A percentile compares a stretch with the other conserved stretches of the same genome.
Conservation (phyloP, 2,888 invertebrate genomes). For the Andrena minutula region DNA sequence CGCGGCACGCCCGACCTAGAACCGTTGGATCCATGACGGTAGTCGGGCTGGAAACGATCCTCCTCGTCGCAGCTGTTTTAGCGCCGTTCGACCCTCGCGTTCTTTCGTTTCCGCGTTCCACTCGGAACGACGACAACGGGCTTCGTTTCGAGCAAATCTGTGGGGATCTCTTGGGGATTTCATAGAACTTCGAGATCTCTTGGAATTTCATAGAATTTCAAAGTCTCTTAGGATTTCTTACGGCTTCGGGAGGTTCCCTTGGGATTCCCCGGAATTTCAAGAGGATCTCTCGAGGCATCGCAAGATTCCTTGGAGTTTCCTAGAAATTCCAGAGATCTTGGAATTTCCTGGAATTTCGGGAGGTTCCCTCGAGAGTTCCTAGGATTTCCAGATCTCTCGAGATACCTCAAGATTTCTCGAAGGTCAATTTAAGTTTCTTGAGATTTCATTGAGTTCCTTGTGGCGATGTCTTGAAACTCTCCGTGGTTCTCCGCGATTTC, state of each 20-base stretch:
- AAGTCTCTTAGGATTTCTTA: not conserved
- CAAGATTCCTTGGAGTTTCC: not conserved
- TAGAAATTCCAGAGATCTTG: not conserved
- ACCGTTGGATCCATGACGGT: conserved; percentile 89
- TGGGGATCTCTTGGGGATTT: not conserved
- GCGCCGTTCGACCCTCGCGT: conserved; percentile 52
- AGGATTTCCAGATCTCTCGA: not conserved
- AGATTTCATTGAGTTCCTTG: not conserved
- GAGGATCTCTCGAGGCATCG: not conserved
- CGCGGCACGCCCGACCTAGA: conserved; percentile 94
- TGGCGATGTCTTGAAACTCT: not conserved
- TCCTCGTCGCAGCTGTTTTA: conserved; percentile 28
- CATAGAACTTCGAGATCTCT: not conserved
- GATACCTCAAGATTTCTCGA: not conserved
- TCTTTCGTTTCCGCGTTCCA: conserved; percentile 33
- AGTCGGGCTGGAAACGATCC: conserved; percentile 23
- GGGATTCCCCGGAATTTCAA: not conserved
- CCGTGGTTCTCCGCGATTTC: not conserved
- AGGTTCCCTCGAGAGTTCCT: not conserved
- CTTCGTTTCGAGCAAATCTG: not conserved
- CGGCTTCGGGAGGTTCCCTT: not conserved
- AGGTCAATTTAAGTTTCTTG: not conserved
- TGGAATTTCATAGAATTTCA: not conserved
- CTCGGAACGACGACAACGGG: conserved; percentile 14
- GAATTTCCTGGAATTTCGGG: not conserved